phyloP scores from a whole-genome alignment of 2,888 invertebrate species.

The Cantharis nigra region DNA sequence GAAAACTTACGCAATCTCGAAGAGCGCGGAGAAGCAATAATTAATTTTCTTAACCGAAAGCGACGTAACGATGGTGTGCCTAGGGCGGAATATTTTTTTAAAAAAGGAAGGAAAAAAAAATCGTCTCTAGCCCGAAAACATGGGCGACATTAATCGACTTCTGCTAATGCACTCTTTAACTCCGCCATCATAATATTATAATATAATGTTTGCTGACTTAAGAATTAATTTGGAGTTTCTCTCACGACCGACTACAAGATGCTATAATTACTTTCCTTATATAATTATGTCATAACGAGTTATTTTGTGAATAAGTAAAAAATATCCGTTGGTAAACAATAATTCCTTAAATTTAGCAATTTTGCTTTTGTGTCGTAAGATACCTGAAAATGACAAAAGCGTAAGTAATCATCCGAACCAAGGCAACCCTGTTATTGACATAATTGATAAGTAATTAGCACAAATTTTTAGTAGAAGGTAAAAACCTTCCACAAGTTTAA shows the following conservation, averaged over 20 bases:
- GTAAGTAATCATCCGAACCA: neutral
- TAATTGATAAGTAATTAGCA: conserved; percentile 16
- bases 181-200: neutral
- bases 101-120: neutral
- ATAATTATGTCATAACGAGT: neutral
- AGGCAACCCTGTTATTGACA: conserved; percentile 11
- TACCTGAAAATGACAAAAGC: neutral
- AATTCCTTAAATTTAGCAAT: neutral
- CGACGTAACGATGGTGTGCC: too few relatives aligned
- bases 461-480: neutral
- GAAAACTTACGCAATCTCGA: neutral
- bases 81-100: too few relatives aligned
- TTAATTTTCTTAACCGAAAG: neutral
- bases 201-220: neutral
- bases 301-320: neutral
- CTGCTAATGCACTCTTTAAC: neutral
- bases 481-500: neutral
- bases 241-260: neutral
- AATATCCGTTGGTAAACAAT: neutral
- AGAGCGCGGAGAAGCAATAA: neutral
- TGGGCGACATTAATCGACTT: neutral
- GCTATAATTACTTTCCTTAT: neutral
- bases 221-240: neutral
- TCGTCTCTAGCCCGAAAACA: too few relatives aligned
- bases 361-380: neutral